Evolutionary conservation across 2,797 vertebrate genomes (phyloP).

Genomic region (Pristis pectinata): DNA sequence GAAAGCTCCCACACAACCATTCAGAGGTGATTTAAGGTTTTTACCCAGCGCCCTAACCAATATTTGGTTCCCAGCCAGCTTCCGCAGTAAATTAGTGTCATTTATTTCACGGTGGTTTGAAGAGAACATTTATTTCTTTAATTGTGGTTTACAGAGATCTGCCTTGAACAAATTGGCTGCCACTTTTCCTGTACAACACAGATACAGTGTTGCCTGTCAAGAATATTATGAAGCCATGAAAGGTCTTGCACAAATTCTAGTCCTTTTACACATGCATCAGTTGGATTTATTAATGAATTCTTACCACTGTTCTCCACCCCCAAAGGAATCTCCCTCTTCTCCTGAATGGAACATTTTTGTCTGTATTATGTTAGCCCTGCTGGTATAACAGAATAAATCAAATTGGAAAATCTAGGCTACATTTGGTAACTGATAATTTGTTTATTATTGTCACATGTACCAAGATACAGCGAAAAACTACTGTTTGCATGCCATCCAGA

Average conservation of each 20-base stretch:
- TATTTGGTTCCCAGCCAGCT: background rate
- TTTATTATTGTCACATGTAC: too few species aligned
- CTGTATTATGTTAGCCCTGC: background rate
- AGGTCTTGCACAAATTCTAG: background rate
- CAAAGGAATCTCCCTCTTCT: background rate
- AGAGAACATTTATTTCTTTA: too few species aligned
- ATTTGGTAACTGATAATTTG: too few species aligned
- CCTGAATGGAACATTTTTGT: background rate
- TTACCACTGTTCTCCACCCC: too few species aligned
- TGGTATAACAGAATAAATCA: background rate
- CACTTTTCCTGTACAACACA: background rate
- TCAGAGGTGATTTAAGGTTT: background rate
- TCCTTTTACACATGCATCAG: background rate
- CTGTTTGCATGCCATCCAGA: too few species aligned
- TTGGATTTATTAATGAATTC: background rate
- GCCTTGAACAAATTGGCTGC: background rate
- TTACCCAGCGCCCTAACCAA: background rate
- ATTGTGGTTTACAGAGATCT: background rate
- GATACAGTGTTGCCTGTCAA: background rate
- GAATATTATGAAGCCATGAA: background rate
- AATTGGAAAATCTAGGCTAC: background rate
- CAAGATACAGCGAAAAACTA: too few species aligned
- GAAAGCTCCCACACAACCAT: background rate
- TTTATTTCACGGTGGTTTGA: background rate
- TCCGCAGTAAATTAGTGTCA: background rate